Percentiles rank a stretch among this genome's conserved stretches.
These are phyloP conservation scores for Parauchenoglanis punctatus DNA, from an alignment of 2,797 vertebrate species.

Conservation along the genomic window DNA sequence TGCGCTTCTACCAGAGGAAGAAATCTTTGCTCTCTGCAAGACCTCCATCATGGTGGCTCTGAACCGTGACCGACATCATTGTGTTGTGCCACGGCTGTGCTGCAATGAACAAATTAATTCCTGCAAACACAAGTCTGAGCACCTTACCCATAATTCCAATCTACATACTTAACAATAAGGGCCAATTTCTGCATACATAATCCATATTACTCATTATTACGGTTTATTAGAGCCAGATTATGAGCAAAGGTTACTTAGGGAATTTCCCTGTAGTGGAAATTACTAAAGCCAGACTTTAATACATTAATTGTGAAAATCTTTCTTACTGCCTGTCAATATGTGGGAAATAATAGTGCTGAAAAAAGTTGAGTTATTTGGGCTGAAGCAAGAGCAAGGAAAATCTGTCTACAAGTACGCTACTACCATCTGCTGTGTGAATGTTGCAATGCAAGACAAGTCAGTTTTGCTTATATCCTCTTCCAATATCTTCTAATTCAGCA, in stretches of 20 bases:
- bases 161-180: slow-evolving; percentile 1
- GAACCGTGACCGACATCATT: not conserved
- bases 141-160: not conserved
- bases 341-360: not conserved
- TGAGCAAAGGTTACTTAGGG: not conserved
- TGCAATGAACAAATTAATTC: slow-evolving; percentile 22
- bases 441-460: slow-evolving; percentile 16
- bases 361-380: not conserved
- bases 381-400: slow-evolving; percentile 1
- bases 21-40: slow-evolving; percentile 21
- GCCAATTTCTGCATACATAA: not conserved
- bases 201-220: not conserved
- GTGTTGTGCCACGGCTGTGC: slow-evolving; percentile 14
- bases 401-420: slow-evolving; percentile 22
- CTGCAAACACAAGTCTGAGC: not conserved
- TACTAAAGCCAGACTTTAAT: not conserved
- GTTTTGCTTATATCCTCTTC: too few species aligned
- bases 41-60: slow-evolving; percentile 5
- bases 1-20: not conserved
- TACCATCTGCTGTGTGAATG: slow-evolving; percentile 47
- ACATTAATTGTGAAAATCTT: not conserved
- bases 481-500: not conserved
- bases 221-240: not conserved
- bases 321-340: not conserved
- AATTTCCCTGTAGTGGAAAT: not conserved